Base-by-base conservation (phyloP, 2,113 vertebrate species). In the Psilopsiagon aymara region DNA sequence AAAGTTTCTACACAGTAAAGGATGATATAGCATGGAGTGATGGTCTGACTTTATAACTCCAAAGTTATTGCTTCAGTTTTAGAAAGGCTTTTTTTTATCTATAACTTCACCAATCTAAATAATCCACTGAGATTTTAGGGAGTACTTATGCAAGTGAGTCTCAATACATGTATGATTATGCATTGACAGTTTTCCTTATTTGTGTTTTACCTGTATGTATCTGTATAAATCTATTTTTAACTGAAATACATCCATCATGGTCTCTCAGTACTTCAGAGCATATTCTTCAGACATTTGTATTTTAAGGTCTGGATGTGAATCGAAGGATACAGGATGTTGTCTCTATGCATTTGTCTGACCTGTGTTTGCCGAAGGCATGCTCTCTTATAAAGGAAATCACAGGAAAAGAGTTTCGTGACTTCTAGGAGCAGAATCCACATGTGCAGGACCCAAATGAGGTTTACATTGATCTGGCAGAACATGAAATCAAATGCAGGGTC, bases 381-480 rank as follows among this genome's bases (percentile, higher is more conserved):
- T 82, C 46, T 49, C n/a, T 57, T 63, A 47, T 10, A 92, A 92
- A 31, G 75, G 43, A 92, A 86, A 55, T 70, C 53, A 24, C 41
- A 77, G 62, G 24, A 75, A 88, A 94, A 63, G 39, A 47, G 31
- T 44, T 95, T 67, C 35, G 80, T 87, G 69, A 90, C 84, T 94
- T 90, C 70, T 87, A 86, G 86, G 75, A 94, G 67, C 41, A 80
- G 53, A 69, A 64, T 60, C 47, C 88, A 69, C 88, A 64, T 49
- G 66, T 1, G 0, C 62, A 83, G 39, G 51, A 57, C 52, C 64
- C 51, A 96, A 94, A 94, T 92, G 89, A 95, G 67, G 59, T 96
- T 95, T 90, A 12, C 86, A 93, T 94, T 90, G 91, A 95, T 97
- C 78, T 77, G 51, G 21, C 39, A 94, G 87, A 95, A 86, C 83